phyloP scores from a whole-genome alignment of 2,113 vertebrate genomes.

The Neogobius melanostomus region DNA sequence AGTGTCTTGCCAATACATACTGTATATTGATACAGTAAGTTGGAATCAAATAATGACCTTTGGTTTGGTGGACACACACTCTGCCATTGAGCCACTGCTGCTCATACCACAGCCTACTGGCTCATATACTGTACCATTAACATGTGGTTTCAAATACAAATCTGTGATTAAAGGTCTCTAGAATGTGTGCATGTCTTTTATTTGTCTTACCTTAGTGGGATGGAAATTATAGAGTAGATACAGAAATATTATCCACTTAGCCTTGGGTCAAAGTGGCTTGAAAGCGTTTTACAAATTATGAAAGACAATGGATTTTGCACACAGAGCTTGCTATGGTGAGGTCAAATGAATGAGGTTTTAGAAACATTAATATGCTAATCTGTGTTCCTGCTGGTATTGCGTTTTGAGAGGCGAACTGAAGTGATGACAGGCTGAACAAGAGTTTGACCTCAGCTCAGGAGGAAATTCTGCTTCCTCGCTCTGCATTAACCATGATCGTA shows the following conservation, averaged over 20 bases:
- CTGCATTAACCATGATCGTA: conserved; percentile 38
- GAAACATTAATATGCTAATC: conserved; percentile 1
- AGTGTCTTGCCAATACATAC: too few species aligned
- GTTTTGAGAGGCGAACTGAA: background rate
- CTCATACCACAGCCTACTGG: too few species aligned
- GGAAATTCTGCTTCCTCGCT: conserved; percentile 24
- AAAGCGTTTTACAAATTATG: background rate
- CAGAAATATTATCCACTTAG: conserved; percentile 1
- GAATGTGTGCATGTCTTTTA: background rate
- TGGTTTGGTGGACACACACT: too few species aligned
- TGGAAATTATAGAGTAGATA: conserved; percentile 1
- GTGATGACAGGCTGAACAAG: conserved; percentile 26
- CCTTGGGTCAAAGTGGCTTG: background rate
- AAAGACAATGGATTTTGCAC: background rate
- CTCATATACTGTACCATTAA: too few species aligned
- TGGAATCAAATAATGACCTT: too few species aligned
- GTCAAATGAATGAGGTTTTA: background rate
- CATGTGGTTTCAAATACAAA: too few species aligned
- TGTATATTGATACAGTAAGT: too few species aligned
- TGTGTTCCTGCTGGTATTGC: background rate
- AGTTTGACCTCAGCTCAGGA: conserved; percentile 32
- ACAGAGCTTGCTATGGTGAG: background rate
- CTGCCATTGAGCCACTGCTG: too few species aligned
- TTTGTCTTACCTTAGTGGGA: background rate
- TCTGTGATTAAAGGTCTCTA: background rate